A percentile compares a stretch with the other conserved stretches of the same genome.
Conservation (phyloP, 2,113 vertebrate genomes). For the Apteryx owenii region DNA sequence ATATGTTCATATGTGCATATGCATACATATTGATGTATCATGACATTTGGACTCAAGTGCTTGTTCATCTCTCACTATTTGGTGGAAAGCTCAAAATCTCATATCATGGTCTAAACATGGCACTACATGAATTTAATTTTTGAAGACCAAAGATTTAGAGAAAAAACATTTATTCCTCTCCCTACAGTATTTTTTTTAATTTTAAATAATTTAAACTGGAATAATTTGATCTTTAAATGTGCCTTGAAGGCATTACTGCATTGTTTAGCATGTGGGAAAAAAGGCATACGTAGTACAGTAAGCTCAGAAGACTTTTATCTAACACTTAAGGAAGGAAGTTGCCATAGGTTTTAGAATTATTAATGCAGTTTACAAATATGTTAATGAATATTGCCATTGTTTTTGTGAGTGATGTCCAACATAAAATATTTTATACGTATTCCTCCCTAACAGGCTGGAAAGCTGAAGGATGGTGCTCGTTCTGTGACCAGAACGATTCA, state of each 20-base stretch:
- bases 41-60: neutral
- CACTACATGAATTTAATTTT: neutral
- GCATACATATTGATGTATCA: neutral
- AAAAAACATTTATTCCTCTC: neutral
- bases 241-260: neutral
- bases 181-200: neutral
- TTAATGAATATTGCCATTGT: slow-evolving; percentile 56
- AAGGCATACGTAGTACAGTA: neutral
- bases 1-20: neutral
- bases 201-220: neutral
- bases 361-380: neutral
- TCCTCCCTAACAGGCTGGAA: slow-evolving; percentile 85
- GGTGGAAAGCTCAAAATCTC: neutral
- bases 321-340: neutral
- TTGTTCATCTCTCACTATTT: slow-evolving; percentile 44
- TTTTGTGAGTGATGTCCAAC: slow-evolving; percentile 51
- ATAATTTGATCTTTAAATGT: neutral
- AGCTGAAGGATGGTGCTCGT: slow-evolving; percentile 98
- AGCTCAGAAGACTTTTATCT: neutral
- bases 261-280: neutral
- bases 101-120: neutral
- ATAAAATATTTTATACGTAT: slow-evolving; percentile 67
- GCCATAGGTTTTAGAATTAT: neutral
- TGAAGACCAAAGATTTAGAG: neutral
- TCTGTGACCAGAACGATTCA: slow-evolving; percentile 99